Percentiles rank a stretch among this genome's conserved stretches.
These are phyloP conservation scores for Psilopogon haemacephalus DNA, from an alignment of 2,113 vertebrate genomes.

Conservation along the genomic window DNA sequence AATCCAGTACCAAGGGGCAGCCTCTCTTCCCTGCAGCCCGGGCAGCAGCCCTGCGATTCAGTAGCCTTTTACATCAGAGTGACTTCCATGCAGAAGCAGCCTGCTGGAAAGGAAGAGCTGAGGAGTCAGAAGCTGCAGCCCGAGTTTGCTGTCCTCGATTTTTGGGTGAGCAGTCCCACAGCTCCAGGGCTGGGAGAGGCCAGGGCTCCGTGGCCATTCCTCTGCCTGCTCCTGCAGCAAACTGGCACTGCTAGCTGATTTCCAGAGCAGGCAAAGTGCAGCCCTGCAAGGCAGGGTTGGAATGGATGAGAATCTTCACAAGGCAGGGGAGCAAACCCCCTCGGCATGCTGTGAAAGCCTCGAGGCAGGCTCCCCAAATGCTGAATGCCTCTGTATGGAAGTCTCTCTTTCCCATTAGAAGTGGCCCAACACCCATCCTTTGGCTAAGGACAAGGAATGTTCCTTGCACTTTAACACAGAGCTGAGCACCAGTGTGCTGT, in stretches of 20 bases:
- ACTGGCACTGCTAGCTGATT: not conserved
- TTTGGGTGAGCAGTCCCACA: not conserved
- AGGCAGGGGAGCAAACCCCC: not conserved
- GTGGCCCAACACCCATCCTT: not conserved
- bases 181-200: not conserved
- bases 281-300: not conserved
- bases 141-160: not conserved
- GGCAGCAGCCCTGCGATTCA: conserved; percentile 14
- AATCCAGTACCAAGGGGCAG: not conserved
- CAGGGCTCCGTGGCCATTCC: not conserved
- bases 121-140: not conserved
- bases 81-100: conserved; percentile 56
- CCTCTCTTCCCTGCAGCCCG: not conserved
- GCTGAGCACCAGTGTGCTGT: not conserved
- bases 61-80: conserved; percentile 65
- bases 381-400: conserved; percentile 48
- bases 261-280: not conserved
- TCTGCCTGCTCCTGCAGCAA: not conserved
- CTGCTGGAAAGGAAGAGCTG: not conserved
- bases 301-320: not conserved
- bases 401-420: conserved; percentile 54
- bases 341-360: not conserved
- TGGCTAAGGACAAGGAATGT: not conserved
- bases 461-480: not conserved
- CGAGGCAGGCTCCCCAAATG: not conserved